Base-by-base conservation (phyloP, 2,113 vertebrate genomes). In the Alethe castanea region DNA sequence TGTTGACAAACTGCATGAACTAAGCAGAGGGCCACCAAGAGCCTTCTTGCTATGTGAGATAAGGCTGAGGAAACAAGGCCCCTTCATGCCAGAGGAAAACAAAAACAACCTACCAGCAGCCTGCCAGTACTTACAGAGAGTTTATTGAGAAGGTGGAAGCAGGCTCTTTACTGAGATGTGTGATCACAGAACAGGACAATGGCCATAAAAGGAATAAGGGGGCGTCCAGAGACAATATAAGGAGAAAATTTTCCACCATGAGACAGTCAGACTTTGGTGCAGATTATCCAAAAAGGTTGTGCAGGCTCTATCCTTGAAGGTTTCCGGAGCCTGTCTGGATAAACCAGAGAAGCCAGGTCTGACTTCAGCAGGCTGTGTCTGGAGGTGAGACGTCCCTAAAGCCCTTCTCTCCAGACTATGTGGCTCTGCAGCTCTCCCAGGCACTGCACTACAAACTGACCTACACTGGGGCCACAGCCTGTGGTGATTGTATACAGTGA, bases 401-500 rank as follows among this genome's bases (percentile, higher is more conserved):
- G 53, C 18, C 8, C 9, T 65, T 71, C 24, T 7, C 9, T 88
- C n/a, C 52, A 59, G 47, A n/a, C 19, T 12, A 2, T 0, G 2
- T 8, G 42, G 35, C 26, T 57, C 59, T 77, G 20, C 29, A 40
- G 54, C 42, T 86, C 26, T 54, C 29, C 22, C 26, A 33, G 60
- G n/a, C 33, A 29, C 20, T 48, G 25, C 1, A 1, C 17, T 61
- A 19, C 18, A 31, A 5, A 47, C 5, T 18, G 14, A 18, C 3
- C 52, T 19, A 19, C 12, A 12, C 2, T 14, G 8, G 24, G 42
- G 24, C 11, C 38, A 20, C n/a, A 40, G 72, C 20, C 25, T 22
- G 19, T 48, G 19, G 8, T 56, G 12, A 25, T 9, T 25, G 4
- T 11, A 17, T 14, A 13, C 36, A 72, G 19, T 8, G 6, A 17